Evolutionary conservation across 2,113 vertebrate genomes (phyloP).

Genomic region (Corvus cornix): DNA sequence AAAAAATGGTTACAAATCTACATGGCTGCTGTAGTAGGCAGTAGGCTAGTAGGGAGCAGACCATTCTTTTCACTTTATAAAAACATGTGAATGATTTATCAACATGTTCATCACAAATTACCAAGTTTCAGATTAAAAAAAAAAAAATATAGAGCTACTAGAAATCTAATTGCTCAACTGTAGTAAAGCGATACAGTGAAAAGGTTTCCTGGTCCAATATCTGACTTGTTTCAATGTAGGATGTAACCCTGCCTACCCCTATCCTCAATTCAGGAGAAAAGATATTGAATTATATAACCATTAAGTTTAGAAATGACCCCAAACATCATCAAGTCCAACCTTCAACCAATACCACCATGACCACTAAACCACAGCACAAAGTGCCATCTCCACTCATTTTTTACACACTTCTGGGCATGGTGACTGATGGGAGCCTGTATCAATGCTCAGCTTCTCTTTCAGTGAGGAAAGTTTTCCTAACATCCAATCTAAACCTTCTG

Average conservation of each 20-base stretch:
- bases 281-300: background rate
- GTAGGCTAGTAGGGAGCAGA: background rate
- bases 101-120: background rate
- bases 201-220: background rate
- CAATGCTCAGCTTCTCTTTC: background rate
- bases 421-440: background rate
- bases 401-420: background rate
- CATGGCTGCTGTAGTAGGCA: background rate
- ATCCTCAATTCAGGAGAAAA: background rate
- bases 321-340: background rate
- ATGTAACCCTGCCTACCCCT: background rate
- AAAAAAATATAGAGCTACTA: background rate
- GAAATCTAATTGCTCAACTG: background rate
- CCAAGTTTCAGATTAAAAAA: background rate
- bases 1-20: background rate
- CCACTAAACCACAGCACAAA: background rate
- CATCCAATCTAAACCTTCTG: background rate
- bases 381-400: background rate
- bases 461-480: background rate
- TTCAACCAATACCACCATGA: background rate
- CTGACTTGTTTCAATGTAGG: background rate
- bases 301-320: background rate
- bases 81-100: background rate
- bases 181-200: background rate
- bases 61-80: background rate